Conservation (phyloP, 2,888 invertebrate genomes). For the Shargacucullia verbasci region DNA sequence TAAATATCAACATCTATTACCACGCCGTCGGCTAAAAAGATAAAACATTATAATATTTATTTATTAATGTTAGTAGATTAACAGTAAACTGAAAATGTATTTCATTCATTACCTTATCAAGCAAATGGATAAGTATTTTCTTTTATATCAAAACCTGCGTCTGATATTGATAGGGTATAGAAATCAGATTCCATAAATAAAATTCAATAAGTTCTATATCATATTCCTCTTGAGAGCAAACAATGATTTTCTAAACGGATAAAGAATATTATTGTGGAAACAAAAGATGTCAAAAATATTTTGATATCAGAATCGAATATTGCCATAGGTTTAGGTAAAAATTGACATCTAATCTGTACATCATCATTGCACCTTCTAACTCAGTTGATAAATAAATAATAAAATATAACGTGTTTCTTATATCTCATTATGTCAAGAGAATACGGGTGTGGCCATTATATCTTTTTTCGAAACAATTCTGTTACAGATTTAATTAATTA, state of each 20-base stretch:
- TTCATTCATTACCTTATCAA: constrained; percentile 4
- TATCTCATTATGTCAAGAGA: no score
- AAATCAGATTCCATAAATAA: background rate
- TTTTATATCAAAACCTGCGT: background rate
- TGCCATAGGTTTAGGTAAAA: no score
- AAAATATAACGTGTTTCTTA: constrained; percentile 23
- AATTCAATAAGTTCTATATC: background rate
- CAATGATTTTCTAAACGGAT: background rate
- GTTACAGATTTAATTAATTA: constrained; percentile 17
- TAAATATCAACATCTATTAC: constrained; percentile 29
- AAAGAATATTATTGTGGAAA: background rate
- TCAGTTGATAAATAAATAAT: no score
- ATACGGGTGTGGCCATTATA: no score
- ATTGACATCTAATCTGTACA: no score
- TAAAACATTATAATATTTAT: constrained; percentile 4
- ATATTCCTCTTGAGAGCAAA: background rate
- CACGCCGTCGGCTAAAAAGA: constrained; percentile 22
- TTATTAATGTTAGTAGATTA: constrained; percentile 1
- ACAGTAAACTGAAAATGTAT: constrained; percentile 1
- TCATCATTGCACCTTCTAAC: no score
- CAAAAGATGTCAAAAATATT: constrained; percentile 12
- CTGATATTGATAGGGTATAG: background rate
- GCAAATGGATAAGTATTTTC: constrained; percentile 3
- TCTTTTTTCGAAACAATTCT: no score
- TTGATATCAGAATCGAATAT: no score